Conservation (phyloP, 2,888 invertebrate species). For the Andrena praecox region DNA sequence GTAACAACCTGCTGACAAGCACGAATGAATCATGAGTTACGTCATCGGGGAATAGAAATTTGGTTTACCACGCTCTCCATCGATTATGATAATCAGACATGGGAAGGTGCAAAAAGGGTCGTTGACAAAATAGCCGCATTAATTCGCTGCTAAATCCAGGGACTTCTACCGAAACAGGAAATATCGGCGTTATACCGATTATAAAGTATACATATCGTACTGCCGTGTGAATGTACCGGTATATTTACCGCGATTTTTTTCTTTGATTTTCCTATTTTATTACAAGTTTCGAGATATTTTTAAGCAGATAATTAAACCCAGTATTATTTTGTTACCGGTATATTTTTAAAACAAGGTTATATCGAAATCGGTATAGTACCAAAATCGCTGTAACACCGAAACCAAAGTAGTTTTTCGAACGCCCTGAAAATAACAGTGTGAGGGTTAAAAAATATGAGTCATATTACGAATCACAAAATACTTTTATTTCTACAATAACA, state of each 20-base stretch:
- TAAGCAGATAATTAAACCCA: too few relatives aligned
- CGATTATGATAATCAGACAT: conserved; percentile 12
- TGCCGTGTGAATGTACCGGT: too few relatives aligned
- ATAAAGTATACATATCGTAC: too few relatives aligned
- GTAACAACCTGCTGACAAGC: conserved; percentile 63
- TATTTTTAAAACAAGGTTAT: too few relatives aligned
- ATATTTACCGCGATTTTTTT: neutral
- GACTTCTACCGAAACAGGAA: too few relatives aligned
- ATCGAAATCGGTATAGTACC: too few relatives aligned
- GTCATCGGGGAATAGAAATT: conserved; percentile 47
- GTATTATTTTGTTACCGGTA: too few relatives aligned
- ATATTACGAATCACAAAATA: neutral
- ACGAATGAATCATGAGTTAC: conserved; percentile 55
- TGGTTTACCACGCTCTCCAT: conserved; percentile 1
- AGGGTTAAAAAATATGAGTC: too few relatives aligned
- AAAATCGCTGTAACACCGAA: too few relatives aligned
- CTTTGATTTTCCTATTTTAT: neutral
- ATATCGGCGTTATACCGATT: too few relatives aligned
- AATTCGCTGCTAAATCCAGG: conserved; percentile 13
- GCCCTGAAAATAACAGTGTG: too few relatives aligned
- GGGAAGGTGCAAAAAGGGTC: neutral
- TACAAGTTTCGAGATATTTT: neutral
- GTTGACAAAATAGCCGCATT: conserved; percentile 21
- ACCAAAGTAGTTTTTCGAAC: too few relatives aligned
- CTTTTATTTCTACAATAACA: neutral